Evolutionary conservation across 2,797 vertebrate genomes (phyloP).

Genomic region (Bradypodion pumilum): DNA sequence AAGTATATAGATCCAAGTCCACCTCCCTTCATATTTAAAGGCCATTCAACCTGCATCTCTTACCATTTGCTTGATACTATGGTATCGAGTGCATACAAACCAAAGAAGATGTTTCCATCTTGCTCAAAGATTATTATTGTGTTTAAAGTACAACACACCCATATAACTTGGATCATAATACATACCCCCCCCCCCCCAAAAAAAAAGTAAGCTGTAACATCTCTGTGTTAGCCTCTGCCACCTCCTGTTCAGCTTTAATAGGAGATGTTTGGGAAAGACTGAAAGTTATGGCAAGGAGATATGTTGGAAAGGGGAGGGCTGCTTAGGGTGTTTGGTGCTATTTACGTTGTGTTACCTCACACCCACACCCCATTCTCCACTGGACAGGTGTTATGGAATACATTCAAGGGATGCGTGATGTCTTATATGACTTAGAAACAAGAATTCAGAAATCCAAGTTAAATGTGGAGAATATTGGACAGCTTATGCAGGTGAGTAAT

Average conservation of each 20-base stretch:
- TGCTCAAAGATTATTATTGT: not conserved
- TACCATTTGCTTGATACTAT: not conserved
- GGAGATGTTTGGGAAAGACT: not conserved
- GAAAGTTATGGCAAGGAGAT: not conserved
- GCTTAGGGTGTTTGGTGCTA: not conserved
- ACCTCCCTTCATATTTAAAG: not conserved
- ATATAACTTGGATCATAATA: not conserved
- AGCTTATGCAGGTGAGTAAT: slow-evolving; percentile 70
- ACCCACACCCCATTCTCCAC: not conserved
- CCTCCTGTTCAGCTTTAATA: not conserved
- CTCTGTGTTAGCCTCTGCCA: not conserved
- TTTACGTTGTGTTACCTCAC: not conserved
- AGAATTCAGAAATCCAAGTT: slow-evolving; percentile 71
- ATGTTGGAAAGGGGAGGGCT: not conserved
- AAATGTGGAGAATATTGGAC: slow-evolving; percentile 65
- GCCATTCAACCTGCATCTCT: not conserved
- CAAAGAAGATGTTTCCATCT: not conserved
- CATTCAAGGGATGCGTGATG: slow-evolving; percentile 64
- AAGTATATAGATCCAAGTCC: not conserved
- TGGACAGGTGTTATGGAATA: slow-evolving; percentile 71
- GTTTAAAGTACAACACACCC: not conserved
- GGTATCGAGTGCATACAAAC: not conserved
- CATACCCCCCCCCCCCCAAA: no score
- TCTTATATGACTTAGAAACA: slow-evolving; percentile 63
- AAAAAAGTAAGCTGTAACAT: no score